Evolutionary conservation across 2,113 vertebrate genomes (phyloP).

Genomic region (Trichomycterus rosablanca): DNA sequence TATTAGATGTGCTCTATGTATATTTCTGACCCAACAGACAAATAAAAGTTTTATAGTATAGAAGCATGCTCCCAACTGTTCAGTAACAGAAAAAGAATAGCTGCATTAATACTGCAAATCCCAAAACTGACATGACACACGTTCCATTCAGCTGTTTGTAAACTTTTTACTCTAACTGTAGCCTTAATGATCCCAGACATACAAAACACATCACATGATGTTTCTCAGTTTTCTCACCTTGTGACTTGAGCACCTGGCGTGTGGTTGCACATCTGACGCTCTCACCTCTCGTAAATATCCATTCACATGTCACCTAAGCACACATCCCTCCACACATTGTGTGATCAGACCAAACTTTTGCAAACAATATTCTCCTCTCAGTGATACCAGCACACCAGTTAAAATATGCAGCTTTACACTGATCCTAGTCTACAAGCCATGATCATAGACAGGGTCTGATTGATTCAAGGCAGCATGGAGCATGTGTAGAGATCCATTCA

Average conservation of each 20-base stretch:
- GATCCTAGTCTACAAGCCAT: neutral
- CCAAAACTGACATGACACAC: too few species aligned
- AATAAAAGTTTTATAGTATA: too few species aligned
- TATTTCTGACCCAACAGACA: too few species aligned
- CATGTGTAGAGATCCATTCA: constrained; percentile 31
- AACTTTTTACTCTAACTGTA: too few species aligned
- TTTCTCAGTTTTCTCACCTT: constrained; percentile 9
- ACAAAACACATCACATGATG: too few species aligned
- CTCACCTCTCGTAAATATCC: constrained; percentile 2
- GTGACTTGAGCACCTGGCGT: neutral
- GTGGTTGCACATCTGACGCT: neutral
- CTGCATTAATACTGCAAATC: too few species aligned
- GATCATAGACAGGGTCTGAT: neutral
- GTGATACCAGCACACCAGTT: neutral
- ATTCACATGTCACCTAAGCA: neutral
- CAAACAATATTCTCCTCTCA: neutral
- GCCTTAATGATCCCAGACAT: too few species aligned
- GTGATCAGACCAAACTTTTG: constrained; percentile 6
- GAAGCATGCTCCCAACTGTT: too few species aligned
- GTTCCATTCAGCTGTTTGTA: too few species aligned
- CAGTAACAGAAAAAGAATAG: too few species aligned
- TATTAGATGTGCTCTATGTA: too few species aligned
- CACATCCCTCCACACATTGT: neutral
- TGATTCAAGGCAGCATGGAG: neutral
- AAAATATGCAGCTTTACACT: neutral